phyloP scores from a whole-genome alignment of 2,113 vertebrate genomes.

The Brachionichthys hirsutus region DNA sequence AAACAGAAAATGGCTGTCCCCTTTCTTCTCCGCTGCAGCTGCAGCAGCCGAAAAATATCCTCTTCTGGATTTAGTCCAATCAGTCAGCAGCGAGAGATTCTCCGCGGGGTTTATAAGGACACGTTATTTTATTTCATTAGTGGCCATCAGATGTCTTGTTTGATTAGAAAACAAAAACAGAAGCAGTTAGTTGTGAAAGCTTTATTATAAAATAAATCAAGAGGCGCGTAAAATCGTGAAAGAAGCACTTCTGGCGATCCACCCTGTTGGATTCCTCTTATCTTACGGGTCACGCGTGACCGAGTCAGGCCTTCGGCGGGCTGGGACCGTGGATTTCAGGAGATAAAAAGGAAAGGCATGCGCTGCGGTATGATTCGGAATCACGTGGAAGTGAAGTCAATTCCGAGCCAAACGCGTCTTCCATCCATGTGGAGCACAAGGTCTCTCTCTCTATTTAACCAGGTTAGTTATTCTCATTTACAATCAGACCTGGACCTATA shows the following conservation, averaged over 20 bases:
- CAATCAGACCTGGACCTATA: no score
- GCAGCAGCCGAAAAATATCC: neutral
- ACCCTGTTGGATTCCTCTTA: neutral
- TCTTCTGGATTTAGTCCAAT: no score
- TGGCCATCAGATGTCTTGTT: neutral
- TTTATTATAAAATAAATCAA: neutral
- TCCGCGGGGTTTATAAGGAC: neutral
- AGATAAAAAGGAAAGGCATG: no score
- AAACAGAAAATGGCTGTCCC: conserved; percentile 75
- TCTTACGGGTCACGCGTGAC: neutral
- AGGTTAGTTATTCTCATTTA: no score
- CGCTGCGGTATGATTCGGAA: no score
- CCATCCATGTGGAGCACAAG: no score
- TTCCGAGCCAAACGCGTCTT: no score
- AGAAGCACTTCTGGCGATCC: neutral
- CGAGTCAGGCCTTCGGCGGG: conserved; percentile 1
- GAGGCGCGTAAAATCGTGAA: neutral
- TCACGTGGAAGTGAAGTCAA: no score
- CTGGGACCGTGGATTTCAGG: no score
- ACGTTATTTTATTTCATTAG: neutral
- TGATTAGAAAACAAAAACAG: neutral
- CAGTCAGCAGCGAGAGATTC: conserved; percentile 7
- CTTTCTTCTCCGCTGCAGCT: conserved; percentile 15
- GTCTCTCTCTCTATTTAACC: no score
- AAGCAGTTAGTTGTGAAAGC: neutral